Evolutionary conservation across 1,140 invertebrate genomes (phyloP).

Genomic region (Mylabris phalerata): DNA sequence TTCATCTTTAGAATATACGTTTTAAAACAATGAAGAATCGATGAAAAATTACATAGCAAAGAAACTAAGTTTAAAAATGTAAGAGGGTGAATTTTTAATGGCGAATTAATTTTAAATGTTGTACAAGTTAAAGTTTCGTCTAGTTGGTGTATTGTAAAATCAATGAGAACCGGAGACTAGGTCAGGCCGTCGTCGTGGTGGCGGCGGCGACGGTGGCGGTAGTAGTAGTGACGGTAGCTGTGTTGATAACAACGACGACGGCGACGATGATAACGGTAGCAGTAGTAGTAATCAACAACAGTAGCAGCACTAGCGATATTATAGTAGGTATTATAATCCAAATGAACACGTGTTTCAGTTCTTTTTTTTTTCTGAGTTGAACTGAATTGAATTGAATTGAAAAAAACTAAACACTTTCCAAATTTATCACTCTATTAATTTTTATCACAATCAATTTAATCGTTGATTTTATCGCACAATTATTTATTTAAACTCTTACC

Average conservation of each 20-base stretch:
- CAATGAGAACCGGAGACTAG: slow-evolving; percentile 32
- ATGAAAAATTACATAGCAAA: too few species aligned
- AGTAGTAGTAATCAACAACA: neutral
- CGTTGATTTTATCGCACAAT: neutral
- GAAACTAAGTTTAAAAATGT: too few species aligned
- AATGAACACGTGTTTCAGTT: too few species aligned
- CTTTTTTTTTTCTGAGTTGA: too few species aligned
- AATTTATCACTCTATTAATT: too few species aligned
- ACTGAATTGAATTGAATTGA: too few species aligned
- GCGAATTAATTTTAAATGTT: slow-evolving; percentile 11
- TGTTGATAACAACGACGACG: slow-evolving; percentile 1
- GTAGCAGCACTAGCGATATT: neutral
- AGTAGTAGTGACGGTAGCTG: too few species aligned
- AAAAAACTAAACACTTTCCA: too few species aligned
- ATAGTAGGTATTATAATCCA: too few species aligned
- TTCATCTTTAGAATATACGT: too few species aligned
- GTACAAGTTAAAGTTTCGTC: slow-evolving; percentile 16
- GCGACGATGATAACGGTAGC: neutral
- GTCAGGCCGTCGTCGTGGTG: slow-evolving; percentile 24
- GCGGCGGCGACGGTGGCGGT: neutral
- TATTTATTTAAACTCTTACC: slow-evolving; percentile 2
- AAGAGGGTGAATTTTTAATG: neutral
- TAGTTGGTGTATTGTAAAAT: slow-evolving; percentile 26
- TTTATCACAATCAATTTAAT: too few species aligned
- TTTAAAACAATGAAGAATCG: too few species aligned